phyloP scores from a whole-genome alignment of 2,113 vertebrate species.

The Thalassarche chlororhynchos region DNA sequence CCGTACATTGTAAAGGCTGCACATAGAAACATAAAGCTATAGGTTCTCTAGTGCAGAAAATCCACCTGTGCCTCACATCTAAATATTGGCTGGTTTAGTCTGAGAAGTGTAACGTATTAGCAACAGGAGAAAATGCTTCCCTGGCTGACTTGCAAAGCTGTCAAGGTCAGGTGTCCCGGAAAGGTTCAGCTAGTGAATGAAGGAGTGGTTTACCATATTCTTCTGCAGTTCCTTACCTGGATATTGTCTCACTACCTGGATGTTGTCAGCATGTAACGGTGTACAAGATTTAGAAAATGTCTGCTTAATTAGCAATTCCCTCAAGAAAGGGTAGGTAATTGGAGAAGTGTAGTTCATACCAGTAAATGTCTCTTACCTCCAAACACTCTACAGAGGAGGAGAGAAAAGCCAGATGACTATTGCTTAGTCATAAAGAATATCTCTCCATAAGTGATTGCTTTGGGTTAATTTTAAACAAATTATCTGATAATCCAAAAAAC shows the following conservation, averaged over 20 bases:
- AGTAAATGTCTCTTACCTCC: not conserved
- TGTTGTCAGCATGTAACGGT: not conserved
- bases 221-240: not conserved
- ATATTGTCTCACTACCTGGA: not conserved
- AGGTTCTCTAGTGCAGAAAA: not conserved
- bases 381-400: not conserved
- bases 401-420: not conserved
- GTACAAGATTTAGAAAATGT: not conserved
- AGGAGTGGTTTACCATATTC: not conserved
- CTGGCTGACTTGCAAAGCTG: not conserved
- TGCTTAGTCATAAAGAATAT: not conserved
- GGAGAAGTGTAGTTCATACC: not conserved
- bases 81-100: not conserved
- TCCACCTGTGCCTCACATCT: not conserved
- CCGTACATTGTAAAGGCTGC: not conserved
- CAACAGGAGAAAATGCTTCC: not conserved
- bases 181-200: not conserved
- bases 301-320: not conserved
- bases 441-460: not conserved
- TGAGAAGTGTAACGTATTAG: not conserved
- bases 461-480: not conserved
- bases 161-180: not conserved
- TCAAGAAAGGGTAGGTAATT: not conserved
- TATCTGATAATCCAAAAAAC: not conserved
- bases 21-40: accelerated